These are phyloP conservation scores for Chloroclystis v-ata DNA, from an alignment of 2,888 invertebrate species.

Conservation along the genomic window DNA sequence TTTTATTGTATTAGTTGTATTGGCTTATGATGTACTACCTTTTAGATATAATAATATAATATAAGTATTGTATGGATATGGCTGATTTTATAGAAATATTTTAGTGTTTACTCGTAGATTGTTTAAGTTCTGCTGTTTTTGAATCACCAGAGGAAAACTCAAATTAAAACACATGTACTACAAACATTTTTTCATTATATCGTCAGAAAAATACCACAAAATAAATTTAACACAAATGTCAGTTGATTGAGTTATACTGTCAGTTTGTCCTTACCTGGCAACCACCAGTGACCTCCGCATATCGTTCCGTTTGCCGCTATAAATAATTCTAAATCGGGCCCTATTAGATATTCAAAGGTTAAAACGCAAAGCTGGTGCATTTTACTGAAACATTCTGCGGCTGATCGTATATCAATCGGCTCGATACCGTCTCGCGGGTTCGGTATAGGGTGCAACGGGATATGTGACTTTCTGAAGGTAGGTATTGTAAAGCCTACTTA, in stretches of 20 bases:
- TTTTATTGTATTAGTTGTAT: not conserved
- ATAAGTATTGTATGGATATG: too few relatives aligned
- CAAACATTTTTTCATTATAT: too few relatives aligned
- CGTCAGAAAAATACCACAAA: too few relatives aligned
- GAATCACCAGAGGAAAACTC: too few relatives aligned
- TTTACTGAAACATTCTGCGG: conserved; percentile 63
- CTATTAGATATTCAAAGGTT: conserved; percentile 76
- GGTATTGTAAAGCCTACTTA: too few relatives aligned
- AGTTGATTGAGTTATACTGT: not conserved
- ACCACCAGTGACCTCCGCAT: conserved; percentile 46
- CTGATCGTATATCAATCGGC: conserved; percentile 73
- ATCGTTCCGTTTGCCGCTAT: conserved; percentile 69
- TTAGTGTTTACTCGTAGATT: too few relatives aligned
- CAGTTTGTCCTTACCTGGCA: not conserved
- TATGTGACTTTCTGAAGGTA: too few relatives aligned
- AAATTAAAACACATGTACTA: too few relatives aligned
- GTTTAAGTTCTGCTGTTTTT: too few relatives aligned
- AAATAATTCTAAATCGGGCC: conserved; percentile 74
- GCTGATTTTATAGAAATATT: too few relatives aligned
- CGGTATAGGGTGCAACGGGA: conserved; percentile 18
- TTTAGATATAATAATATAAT: too few relatives aligned
- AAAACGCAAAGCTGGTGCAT: conserved; percentile 67
- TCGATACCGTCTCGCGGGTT: conserved; percentile 63
- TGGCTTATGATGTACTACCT: not conserved
- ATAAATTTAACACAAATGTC: not conserved